Evolutionary conservation across 2,797 vertebrate genomes (phyloP), one percentile per base, ranked within the genome.

Genomic region (Xenopus petersii): DNA sequence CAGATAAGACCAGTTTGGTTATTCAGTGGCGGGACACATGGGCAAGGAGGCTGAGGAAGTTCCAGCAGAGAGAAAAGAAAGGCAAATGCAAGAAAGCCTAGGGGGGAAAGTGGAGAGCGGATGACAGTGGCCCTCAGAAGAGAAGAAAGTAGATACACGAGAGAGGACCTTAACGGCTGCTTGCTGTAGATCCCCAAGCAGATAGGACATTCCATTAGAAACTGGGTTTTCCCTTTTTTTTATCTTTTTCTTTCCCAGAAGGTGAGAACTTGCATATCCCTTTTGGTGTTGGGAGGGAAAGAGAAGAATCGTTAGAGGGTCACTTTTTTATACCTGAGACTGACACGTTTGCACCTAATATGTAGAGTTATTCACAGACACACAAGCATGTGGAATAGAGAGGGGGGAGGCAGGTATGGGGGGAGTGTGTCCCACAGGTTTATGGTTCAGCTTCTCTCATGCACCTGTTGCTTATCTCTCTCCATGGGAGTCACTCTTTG

Each of bases 1-100:
- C 96, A 0, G 96, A 98, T 89, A 98, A 98, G 87, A 95, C 89
- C 89, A 98, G 97, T 86, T 91, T 99, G 91, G 96, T 98, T 79
- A 98, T 99, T 82, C 97, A 99, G 87, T 99, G 97, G 97, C 89
- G 96, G 85, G 97, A 98, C 92, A 98, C 95, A 0, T 99, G 97
- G 97, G 95, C 96, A 0, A 91, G 97, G 83, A 85, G 96, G 81
- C 94, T 99, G 70, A 89, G 97, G 88, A 98, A 98, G 92, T 98
- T 98, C 91, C 97, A 98, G 87, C 97, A 98, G 87, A 90, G 96
- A 1, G 97, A 99, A 90, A 98, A 98, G 93, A 98, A 98, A 90
- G 97, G 97, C 81, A 98, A 97, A 87, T 99, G 97, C 91, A 98
- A 97, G 93, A 98, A 97, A 90, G 93, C 94, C 84, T 98, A 95